Conservation (phyloP, 1,140 invertebrate species). For the Aricia agestis region DNA sequence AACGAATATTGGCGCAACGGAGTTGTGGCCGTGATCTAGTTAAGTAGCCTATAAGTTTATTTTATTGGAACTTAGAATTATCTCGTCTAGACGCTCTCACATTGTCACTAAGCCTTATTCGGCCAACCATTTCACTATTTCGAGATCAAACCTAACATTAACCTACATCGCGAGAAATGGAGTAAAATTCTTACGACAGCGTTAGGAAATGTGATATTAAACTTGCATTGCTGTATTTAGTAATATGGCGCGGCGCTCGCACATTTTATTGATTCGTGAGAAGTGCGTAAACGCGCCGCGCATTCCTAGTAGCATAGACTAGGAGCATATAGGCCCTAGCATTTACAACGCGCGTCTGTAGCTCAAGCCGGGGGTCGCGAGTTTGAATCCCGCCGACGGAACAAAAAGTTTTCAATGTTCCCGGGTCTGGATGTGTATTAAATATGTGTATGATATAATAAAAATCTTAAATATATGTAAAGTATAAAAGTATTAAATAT, state of each 20-base stretch:
- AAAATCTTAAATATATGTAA: too few species aligned
- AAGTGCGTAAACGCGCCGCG: background rate
- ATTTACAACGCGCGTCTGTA: too few species aligned
- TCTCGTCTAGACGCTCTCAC: background rate
- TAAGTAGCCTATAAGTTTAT: background rate
- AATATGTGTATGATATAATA: too few species aligned
- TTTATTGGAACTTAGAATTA: background rate
- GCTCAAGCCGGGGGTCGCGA: too few species aligned
- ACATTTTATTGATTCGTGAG: background rate
- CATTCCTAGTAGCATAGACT: background rate
- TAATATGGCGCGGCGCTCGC: background rate
- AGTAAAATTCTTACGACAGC: slow-evolving; percentile 3
- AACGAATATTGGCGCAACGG: too few species aligned
- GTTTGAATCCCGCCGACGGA: too few species aligned
- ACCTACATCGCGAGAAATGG: background rate
- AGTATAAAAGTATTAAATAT: too few species aligned
- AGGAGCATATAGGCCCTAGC: background rate
- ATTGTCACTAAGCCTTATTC: background rate
- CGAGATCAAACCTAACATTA: slow-evolving; percentile 11
- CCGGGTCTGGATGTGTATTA: too few species aligned
- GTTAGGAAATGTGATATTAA: background rate
- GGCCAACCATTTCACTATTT: slow-evolving; percentile 1
- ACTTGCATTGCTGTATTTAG: slow-evolving; percentile 6
- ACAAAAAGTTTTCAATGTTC: too few species aligned
- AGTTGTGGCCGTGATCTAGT: background rate